Percentiles rank a stretch among this genome's conserved stretches.
These are phyloP conservation scores for Heterohyrax brucei DNA, from an alignment of 2,797 vertebrate species.

Conservation along the genomic window DNA sequence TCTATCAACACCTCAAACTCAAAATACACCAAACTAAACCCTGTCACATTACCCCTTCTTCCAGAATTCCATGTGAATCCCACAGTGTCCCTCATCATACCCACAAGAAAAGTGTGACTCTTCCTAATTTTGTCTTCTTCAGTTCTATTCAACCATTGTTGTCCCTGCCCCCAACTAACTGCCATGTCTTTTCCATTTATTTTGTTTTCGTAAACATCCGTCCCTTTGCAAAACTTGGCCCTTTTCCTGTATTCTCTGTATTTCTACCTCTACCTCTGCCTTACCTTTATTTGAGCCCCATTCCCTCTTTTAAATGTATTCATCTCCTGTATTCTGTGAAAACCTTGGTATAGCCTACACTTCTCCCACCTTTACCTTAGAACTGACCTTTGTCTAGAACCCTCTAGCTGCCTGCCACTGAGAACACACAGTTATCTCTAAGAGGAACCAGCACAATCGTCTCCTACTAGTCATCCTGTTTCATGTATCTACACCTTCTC, in stretches of 20 bases:
- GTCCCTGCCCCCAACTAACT: neutral
- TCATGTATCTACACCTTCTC: neutral
- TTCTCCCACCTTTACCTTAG: neutral
- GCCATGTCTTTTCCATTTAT: too few relatives aligned
- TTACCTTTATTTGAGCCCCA: too few relatives aligned
- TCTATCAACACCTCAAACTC: neutral
- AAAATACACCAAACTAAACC: neutral
- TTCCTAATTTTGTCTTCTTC: too few relatives aligned
- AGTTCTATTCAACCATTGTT: too few relatives aligned
- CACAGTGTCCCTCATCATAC: neutral
- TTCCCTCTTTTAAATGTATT: neutral
- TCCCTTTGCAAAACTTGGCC: neutral
- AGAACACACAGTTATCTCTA: neutral
- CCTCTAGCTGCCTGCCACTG: neutral
- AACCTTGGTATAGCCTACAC: neutral
- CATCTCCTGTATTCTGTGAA: neutral
- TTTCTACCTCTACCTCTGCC: too few relatives aligned
- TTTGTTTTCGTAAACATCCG: neutral
- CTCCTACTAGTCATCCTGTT: neutral
- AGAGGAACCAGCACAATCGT: neutral
- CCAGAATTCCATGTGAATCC: neutral
- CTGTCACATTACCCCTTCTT: neutral
- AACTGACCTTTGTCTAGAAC: neutral
- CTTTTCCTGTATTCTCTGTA: neutral
- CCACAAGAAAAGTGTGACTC: too few relatives aligned